Evolutionary conservation across 1,140 invertebrate genomes (phyloP).

Genomic region (Scaptodrosophila lebanonensis): DNA sequence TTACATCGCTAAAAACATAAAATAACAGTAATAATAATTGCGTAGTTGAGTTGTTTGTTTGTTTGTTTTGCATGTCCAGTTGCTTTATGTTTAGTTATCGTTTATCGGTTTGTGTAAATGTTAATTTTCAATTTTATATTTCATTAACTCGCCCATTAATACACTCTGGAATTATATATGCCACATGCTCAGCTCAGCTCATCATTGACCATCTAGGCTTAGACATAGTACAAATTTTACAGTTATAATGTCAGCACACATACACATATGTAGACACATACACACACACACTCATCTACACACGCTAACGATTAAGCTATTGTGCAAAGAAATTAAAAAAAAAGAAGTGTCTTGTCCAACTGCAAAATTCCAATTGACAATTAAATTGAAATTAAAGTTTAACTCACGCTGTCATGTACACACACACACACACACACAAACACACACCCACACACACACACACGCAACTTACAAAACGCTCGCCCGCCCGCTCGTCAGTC

Average conservation of each 20-base stretch:
- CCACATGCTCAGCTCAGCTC: too few relatives aligned
- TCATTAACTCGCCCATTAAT: constrained; percentile 6
- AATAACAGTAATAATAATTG: constrained; percentile 36
- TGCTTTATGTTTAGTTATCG: constrained; percentile 8
- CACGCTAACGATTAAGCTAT: too few relatives aligned
- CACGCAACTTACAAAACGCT: constrained; percentile 28
- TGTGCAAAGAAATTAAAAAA: too few relatives aligned
- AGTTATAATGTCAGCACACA: too few relatives aligned
- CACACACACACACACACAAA: constrained; percentile 16
- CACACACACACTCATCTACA: too few relatives aligned
- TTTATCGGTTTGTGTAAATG: background rate
- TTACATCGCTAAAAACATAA: too few relatives aligned
- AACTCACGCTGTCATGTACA: constrained; percentile 42
- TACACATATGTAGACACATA: too few relatives aligned
- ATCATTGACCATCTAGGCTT: too few relatives aligned
- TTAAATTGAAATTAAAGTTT: constrained; percentile 18
- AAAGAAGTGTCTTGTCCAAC: too few relatives aligned
- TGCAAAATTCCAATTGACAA: too few relatives aligned
- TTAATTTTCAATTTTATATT: constrained; percentile 8
- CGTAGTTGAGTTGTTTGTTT: constrained; percentile 48
- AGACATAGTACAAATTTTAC: too few relatives aligned
- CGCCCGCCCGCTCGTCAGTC: constrained; percentile 38
- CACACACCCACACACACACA: constrained; percentile 11
- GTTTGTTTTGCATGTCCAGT: constrained; percentile 51
- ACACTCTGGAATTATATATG: too few relatives aligned